Conservation (phyloP, 2,113 vertebrate genomes). For the Cyphomyrus discorhynchus region DNA sequence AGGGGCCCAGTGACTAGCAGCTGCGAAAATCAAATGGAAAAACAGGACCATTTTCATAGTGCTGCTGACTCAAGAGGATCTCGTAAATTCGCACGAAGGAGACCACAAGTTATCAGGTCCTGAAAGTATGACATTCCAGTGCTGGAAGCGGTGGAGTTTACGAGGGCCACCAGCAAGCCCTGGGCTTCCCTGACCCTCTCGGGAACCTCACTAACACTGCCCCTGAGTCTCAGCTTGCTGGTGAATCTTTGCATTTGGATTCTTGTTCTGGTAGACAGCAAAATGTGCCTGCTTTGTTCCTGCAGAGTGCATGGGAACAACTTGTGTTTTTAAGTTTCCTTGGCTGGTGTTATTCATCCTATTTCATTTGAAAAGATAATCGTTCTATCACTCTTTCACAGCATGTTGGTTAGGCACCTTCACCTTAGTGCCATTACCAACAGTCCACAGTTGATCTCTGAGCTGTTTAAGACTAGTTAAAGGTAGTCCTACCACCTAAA, state of each 20-base stretch:
- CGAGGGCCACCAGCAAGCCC: not conserved
- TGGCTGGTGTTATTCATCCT: not conserved
- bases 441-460: not conserved
- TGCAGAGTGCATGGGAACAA: not conserved
- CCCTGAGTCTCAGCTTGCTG: not conserved
- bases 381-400: not conserved
- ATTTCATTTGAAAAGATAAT: not conserved
- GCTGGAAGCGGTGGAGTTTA: not conserved
- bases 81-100: not conserved
- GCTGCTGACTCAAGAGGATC: not conserved
- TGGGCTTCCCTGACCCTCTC: not conserved
- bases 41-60: not conserved
- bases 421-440: not conserved
- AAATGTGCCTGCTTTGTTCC: not conserved
- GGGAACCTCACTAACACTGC: not conserved
- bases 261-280: not conserved
- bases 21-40: not conserved
- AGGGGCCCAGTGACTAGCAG: not conserved
- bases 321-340: not conserved
- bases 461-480: not conserved
- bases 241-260: not conserved
- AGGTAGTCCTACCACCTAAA: not conserved
- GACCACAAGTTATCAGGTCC: not conserved
- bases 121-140: not conserved
- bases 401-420: not conserved